phyloP scores from a whole-genome alignment of 2,113 vertebrate species.

The Nipponia nippon region DNA sequence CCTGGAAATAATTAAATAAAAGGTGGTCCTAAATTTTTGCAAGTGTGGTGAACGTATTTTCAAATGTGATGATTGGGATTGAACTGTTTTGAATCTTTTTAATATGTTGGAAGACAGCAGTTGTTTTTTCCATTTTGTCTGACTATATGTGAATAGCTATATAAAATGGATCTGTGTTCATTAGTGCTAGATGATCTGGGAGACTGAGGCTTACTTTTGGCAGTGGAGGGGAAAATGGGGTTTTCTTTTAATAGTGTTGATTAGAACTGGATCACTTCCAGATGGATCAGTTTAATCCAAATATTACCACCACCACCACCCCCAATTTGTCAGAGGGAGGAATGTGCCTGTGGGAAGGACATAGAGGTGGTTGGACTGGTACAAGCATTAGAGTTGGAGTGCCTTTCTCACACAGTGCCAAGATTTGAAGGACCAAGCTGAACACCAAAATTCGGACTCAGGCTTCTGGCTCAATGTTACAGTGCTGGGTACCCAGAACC shows the following conservation, averaged over 20 bases:
- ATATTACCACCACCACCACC: neutral
- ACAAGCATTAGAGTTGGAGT: neutral
- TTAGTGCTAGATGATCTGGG: neutral
- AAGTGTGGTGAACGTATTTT: neutral
- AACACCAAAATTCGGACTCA: neutral
- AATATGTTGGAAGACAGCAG: neutral
- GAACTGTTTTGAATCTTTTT: neutral
- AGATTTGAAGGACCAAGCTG: neutral
- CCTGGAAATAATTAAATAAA: constrained; percentile 47
- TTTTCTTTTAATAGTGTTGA: neutral
- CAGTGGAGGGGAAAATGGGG: neutral
- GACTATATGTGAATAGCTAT: neutral
- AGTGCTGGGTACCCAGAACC: neutral
- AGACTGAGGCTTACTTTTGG: neutral
- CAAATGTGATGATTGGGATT: neutral
- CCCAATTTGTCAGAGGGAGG: neutral
- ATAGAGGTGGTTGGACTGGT: neutral
- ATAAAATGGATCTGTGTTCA: neutral
- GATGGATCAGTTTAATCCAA: neutral
- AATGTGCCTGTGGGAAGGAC: neutral
- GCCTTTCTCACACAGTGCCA: neutral
- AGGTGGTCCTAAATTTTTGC: constrained; percentile 18
- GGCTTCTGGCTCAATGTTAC: neutral
- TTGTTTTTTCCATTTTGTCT: constrained; percentile 14
- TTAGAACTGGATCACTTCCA: constrained; percentile 10